phyloP scores from a whole-genome alignment of 2,888 invertebrate species.

The Arenicola marina region DNA sequence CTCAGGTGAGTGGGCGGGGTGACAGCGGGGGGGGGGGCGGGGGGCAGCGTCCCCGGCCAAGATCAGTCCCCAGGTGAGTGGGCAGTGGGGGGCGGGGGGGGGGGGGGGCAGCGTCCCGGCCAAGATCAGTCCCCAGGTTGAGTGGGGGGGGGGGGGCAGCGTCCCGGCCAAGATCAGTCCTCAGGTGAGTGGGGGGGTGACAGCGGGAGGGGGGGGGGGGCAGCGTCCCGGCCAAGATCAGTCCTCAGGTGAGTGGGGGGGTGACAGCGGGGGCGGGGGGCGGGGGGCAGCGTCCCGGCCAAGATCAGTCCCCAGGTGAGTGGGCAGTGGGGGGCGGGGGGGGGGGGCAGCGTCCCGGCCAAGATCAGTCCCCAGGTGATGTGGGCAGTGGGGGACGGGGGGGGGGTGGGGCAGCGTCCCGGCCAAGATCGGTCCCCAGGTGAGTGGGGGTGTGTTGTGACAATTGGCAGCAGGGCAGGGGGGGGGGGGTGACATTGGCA shows the following conservation, averaged over 20 bases:
- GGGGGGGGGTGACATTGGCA: too few relatives aligned
- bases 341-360: conserved; percentile 91
- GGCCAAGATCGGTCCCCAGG: conserved; percentile 82
- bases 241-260: conserved; percentile 69
- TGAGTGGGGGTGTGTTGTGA: too few relatives aligned
- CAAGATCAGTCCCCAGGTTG: conserved; percentile 72
- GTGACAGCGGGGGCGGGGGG: too few relatives aligned
- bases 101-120: too few relatives aligned
- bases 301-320: conserved; percentile 77
- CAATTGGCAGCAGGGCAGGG: too few relatives aligned
- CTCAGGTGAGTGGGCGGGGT: conserved; percentile 67
- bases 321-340: too few relatives aligned
- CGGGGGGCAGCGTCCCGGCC: conserved; percentile 88
- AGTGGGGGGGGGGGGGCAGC: conserved; percentile 84
- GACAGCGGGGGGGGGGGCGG: too few relatives aligned
- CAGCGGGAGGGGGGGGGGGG: conserved; percentile 91
- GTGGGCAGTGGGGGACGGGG: too few relatives aligned
- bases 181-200: conserved; percentile 66
- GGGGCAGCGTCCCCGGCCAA: conserved; percentile 89
- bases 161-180: conserved; percentile 88
- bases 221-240: conserved; percentile 90
- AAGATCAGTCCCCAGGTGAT: conserved; percentile 77
- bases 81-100: too few relatives aligned
- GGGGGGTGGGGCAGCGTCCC: conserved; percentile 95
- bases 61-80: conserved; percentile 73